A percentile compares a stretch with the other conserved stretches of the same genome.
Conservation (phyloP, 1,140 invertebrate genomes). For the Euwallacea fornicatus region DNA sequence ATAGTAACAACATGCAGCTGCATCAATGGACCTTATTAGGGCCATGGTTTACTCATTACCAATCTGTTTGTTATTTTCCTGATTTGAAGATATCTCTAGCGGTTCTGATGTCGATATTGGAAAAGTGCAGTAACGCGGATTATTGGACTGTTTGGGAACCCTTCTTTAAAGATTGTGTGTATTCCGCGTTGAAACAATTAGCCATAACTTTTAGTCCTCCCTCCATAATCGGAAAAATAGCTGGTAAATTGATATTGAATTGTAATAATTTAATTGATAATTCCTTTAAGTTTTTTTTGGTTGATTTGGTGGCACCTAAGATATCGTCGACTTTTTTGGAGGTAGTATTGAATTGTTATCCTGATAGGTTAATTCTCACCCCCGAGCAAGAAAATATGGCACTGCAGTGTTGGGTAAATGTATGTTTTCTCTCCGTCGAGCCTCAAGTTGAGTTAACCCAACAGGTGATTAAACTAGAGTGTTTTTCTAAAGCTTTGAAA, state of each 20-base stretch:
- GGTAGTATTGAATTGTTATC: conserved; percentile 40
- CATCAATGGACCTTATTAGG: conserved; percentile 46
- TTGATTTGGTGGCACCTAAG: conserved; percentile 38
- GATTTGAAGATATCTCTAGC: conserved; percentile 44
- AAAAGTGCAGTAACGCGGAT: conserved; percentile 40
- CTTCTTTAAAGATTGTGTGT: conserved; percentile 42
- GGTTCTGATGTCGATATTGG: conserved; percentile 38
- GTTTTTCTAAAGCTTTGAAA: conserved; percentile 38
- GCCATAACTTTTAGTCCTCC: conserved; percentile 29
- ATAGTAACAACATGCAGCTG: conserved; percentile 41
- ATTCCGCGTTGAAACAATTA: conserved; percentile 43
- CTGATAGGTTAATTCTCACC: conserved; percentile 38
- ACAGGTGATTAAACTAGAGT: conserved; percentile 42
- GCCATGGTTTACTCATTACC: conserved; percentile 46
- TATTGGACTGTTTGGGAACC: conserved; percentile 44
- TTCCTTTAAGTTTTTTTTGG: conserved; percentile 40
- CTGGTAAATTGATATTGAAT: conserved; percentile 39
- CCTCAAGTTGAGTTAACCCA: conserved; percentile 34
- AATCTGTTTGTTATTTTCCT: conserved; percentile 42
- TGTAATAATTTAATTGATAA: conserved; percentile 36
- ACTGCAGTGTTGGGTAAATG: conserved; percentile 44
- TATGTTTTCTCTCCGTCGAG: conserved; percentile 41
- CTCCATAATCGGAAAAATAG: conserved; percentile 41
- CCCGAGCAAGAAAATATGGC: conserved; percentile 39
- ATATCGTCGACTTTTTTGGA: conserved; percentile 39